phyloP scores from a whole-genome alignment of 35 echinoderm and acorn worm species.

The Patiria miniata region DNA sequence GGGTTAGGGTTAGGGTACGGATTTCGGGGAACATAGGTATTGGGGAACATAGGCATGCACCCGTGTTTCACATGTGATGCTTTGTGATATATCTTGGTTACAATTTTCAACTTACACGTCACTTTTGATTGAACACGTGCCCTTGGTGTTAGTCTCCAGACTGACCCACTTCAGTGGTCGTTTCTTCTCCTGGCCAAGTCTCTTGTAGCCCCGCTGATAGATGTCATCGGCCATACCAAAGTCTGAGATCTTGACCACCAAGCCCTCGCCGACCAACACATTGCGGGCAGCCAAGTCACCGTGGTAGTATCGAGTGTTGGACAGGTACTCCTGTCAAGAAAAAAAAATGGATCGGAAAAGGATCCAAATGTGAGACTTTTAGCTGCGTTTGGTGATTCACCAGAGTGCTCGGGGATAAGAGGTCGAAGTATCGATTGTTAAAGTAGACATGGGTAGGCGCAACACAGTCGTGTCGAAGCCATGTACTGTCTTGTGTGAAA shows the following conservation, averaged over 20 bases:
- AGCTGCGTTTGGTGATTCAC: background rate
- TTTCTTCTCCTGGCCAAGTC: slow-evolving; percentile 71
- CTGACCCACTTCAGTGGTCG: slow-evolving; percentile 88
- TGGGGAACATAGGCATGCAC: no score
- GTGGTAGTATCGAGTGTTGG: slow-evolving; percentile 76
- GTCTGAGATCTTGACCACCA: slow-evolving; percentile 84
- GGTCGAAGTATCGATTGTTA: background rate
- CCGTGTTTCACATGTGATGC: no score
- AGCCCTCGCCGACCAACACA: slow-evolving; percentile 69
- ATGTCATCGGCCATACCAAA: slow-evolving; percentile 93
- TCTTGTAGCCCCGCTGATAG: slow-evolving; percentile 72
- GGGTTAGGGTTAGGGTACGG: no score
- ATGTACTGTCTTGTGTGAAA: no score
- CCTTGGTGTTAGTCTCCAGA: slow-evolving; percentile 85
- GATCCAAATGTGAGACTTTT: background rate
- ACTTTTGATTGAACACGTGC: slow-evolving; percentile 88
- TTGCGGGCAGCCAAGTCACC: slow-evolving; percentile 90
- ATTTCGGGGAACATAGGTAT: no score
- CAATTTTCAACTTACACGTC: slow-evolving; percentile 97
- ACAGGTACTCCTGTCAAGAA: slow-evolving; percentile 69
- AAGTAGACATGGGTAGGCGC: no score
- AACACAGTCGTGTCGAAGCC: no score
- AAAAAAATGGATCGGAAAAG: background rate
- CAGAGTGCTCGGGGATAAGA: background rate
- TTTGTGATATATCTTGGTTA: no score